Conservation (phyloP, 1,140 invertebrate genomes). For the Vanessa tameamea region DNA sequence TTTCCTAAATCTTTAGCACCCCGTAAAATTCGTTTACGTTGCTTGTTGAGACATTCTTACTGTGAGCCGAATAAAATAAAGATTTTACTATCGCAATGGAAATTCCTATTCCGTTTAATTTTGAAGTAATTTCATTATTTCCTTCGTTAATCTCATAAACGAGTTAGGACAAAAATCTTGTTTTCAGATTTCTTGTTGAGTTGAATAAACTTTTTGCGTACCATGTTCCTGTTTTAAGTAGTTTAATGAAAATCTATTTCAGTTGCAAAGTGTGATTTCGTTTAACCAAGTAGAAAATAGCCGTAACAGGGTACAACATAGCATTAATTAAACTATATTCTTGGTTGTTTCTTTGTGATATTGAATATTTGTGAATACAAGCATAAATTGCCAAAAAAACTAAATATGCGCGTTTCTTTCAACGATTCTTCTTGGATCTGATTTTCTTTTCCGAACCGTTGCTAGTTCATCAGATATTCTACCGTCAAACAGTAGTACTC, state of each 20-base stretch:
- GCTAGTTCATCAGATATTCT: too few relatives aligned
- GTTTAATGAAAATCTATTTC: conserved; percentile 17
- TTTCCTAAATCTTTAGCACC: conserved; percentile 1
- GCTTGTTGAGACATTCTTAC: conserved; percentile 3
- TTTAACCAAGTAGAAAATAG: not conserved
- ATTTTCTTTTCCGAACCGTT: too few relatives aligned
- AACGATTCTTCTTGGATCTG: too few relatives aligned
- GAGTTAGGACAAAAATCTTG: conserved; percentile 14
- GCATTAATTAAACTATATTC: too few relatives aligned
- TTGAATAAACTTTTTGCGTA: conserved; percentile 12
- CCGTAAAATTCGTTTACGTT: not conserved
- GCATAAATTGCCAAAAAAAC: too few relatives aligned
- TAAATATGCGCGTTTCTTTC: too few relatives aligned
- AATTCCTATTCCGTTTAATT: conserved; percentile 34
- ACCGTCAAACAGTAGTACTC: too few relatives aligned
- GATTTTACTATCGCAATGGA: conserved; percentile 19
- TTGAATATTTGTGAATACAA: too few relatives aligned
- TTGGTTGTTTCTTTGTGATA: too few relatives aligned
- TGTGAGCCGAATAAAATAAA: not conserved
- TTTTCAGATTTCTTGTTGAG: conserved; percentile 4
- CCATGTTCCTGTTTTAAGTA: conserved; percentile 3
- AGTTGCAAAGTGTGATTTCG: not conserved
- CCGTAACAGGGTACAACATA: too few relatives aligned
- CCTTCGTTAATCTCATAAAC: conserved; percentile 30
- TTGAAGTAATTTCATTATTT: conserved; percentile 38